Evolutionary conservation across 2,888 invertebrate genomes (phyloP).

Genomic region (Bugula neritina): DNA sequence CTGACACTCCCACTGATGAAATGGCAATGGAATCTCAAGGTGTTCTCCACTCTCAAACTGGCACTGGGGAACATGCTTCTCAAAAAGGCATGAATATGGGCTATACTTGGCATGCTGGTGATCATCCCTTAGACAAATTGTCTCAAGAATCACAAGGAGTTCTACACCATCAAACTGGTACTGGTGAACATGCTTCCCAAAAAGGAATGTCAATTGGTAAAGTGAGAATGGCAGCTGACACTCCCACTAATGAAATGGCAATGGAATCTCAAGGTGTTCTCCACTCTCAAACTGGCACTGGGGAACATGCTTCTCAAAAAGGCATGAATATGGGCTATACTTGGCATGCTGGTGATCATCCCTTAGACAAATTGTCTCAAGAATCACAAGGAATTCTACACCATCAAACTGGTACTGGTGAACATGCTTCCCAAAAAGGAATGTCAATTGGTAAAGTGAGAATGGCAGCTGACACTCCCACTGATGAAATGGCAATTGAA

Average conservation of each 20-base stretch:
- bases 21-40: not conserved
- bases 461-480: not conserved
- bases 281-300: not conserved
- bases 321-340: constrained; percentile 13
- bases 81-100: constrained; percentile 15
- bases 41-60: not conserved
- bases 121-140: not conserved
- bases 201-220: constrained; percentile 10
- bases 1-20: not conserved
- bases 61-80: constrained; percentile 3
- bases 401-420: constrained; percentile 4
- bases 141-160: not conserved
- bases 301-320: constrained; percentile 3
- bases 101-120: not conserved
- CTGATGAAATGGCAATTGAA: not conserved
- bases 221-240: not conserved
- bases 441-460: constrained; percentile 4
- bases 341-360: not conserved
- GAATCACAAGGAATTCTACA: constrained; percentile 1
- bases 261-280: constrained; percentile 5
- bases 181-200: constrained; percentile 21
- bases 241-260: not conserved
- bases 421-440: constrained; percentile 17
- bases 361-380: not conserved
- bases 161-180: not conserved